Conservation (phyloP, 2,113 vertebrate species). For the Todiramphus chloris region DNA sequence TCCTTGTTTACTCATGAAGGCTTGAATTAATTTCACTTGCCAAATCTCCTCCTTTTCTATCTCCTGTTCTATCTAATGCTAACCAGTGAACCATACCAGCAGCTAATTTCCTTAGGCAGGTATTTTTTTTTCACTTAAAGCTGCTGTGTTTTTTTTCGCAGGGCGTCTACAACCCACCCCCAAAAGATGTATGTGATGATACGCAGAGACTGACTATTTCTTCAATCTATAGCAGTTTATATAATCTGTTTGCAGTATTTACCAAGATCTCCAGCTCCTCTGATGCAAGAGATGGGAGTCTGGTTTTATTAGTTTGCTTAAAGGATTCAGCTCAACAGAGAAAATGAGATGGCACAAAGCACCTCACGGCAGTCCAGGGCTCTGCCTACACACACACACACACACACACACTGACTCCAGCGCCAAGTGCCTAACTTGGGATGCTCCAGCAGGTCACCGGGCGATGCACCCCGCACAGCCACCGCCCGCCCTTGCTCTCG, state of each 20-base stretch:
- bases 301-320: no score
- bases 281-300: background rate
- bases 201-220: background rate
- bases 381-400: background rate
- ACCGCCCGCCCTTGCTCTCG: no score
- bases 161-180: background rate
- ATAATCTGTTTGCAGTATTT: background rate
- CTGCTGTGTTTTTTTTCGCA: background rate
- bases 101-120: background rate
- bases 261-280: background rate
- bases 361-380: accelerated
- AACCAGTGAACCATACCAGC: background rate
- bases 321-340: background rate
- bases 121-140: background rate
- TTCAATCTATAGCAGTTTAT: background rate
- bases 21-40: background rate
- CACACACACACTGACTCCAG: no score
- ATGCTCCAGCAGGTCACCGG: accelerated
- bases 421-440: accelerated
- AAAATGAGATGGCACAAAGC: background rate
- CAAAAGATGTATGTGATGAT: background rate
- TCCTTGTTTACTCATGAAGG: background rate
- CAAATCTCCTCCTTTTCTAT: background rate
- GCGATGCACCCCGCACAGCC: background rate
- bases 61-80: background rate